Evolutionary conservation across 2,113 vertebrate species (phyloP).

Genomic region (Pangasianodon gigas): DNA sequence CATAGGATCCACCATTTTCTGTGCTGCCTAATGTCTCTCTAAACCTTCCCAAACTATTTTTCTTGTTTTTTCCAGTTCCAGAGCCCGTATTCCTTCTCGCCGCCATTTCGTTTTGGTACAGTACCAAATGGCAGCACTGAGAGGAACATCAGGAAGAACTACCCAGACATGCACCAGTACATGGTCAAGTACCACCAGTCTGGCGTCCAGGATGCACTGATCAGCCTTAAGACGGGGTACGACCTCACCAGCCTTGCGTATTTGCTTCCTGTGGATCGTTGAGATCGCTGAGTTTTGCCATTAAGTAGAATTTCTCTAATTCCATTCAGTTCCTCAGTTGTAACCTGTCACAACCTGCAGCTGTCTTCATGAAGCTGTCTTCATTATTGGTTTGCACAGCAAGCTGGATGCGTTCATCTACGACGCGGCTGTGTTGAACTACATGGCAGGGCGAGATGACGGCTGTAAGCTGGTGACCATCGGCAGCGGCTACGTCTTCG

Average conservation of each 20-base stretch:
- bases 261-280: neutral
- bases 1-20: neutral
- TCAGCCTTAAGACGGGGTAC: constrained; percentile 97
- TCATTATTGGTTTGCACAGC: constrained; percentile 67
- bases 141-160: constrained; percentile 97
- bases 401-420: constrained; percentile 99
- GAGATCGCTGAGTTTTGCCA: constrained; percentile 7
- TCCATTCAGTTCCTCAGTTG: constrained; percentile 19
- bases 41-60: neutral
- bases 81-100: constrained; percentile 92
- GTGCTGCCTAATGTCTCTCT: neutral
- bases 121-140: constrained; percentile 98
- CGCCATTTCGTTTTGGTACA: constrained; percentile 95
- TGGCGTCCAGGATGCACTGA: constrained; percentile 88
- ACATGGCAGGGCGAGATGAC: constrained; percentile 96
- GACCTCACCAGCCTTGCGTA: constrained; percentile 38
- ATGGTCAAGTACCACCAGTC: constrained; percentile 97
- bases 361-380: constrained; percentile 12
- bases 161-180: constrained; percentile 98
- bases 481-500: constrained; percentile 96
- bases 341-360: constrained; percentile 24
- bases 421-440: constrained; percentile 95
- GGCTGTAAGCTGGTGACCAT: constrained; percentile 98
- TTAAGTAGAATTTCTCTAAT: constrained; percentile 24
- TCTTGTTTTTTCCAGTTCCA: constrained; percentile 81